These are phyloP conservation scores for Anoplophora glabripennis DNA, from an alignment of 1,140 invertebrate genomes.

Conservation along the genomic window DNA sequence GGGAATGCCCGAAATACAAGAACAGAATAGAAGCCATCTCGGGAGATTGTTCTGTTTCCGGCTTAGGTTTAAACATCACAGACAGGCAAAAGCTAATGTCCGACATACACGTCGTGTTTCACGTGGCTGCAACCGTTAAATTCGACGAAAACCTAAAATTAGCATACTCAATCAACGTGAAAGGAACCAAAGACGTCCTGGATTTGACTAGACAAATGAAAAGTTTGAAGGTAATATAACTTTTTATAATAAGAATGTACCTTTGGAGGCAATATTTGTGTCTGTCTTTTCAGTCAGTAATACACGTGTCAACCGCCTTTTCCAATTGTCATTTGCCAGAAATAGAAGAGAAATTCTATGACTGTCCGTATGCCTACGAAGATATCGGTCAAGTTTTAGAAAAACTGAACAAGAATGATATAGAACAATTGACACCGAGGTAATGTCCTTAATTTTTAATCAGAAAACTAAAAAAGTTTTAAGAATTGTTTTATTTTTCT, in stretches of 20 bases:
- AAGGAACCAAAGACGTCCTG: conserved; percentile 59
- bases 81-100: conserved; percentile 58
- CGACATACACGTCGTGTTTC: conserved; percentile 75
- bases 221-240: conserved; percentile 54
- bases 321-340: conserved; percentile 59
- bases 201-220: conserved; percentile 62
- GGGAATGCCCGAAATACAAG: conserved; percentile 41
- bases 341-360: conserved; percentile 68
- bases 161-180: conserved; percentile 61
- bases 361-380: conserved; percentile 61
- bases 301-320: conserved; percentile 63
- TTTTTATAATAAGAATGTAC: background rate
- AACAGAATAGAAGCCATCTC: conserved; percentile 48
- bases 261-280: too few species aligned
- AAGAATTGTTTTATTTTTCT: background rate
- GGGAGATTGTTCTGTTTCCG: conserved; percentile 47
- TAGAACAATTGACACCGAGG: conserved; percentile 55
- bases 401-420: conserved; percentile 54
- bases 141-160: conserved; percentile 77
- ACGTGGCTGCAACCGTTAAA: conserved; percentile 84
- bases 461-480: background rate
- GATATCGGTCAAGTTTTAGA: conserved; percentile 56
- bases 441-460: conserved; percentile 38
- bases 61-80: conserved; percentile 60
- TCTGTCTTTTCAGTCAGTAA: conserved; percentile 25